These are phyloP conservation scores for Eupristina koningsbergeri DNA, from an alignment of 1,140 invertebrate genomes.

Conservation along the genomic window DNA sequence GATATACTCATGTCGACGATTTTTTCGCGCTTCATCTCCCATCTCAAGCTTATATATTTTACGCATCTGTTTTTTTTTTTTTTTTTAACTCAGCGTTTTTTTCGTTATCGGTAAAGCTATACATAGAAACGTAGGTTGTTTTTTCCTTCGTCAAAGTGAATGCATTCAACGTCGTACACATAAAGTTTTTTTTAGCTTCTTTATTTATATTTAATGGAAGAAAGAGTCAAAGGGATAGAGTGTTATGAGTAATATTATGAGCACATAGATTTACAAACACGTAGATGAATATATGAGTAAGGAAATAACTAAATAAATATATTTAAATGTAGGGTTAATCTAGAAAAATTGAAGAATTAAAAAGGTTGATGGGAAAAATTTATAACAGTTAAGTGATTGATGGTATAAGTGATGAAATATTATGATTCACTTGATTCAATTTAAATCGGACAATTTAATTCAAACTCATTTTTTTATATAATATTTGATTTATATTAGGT, in stretches of 20 bases:
- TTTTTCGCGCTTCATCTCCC: slow-evolving; percentile 28
- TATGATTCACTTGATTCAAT: background rate
- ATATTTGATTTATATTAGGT: background rate
- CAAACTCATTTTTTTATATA: background rate
- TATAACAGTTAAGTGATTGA: background rate
- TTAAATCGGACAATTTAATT: background rate
- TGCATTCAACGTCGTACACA: background rate
- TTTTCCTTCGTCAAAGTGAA: slow-evolving; percentile 17
- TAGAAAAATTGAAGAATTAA: background rate
- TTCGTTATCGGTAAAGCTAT: background rate
- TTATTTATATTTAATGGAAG: slow-evolving; percentile 11
- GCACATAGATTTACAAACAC: background rate
- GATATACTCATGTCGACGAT: background rate
- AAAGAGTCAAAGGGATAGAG: background rate
- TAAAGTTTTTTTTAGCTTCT: background rate
- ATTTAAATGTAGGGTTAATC: background rate
- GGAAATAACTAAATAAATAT: background rate
- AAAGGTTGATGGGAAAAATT: background rate
- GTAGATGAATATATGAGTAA: background rate
- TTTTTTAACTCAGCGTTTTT: background rate
- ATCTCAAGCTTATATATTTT: slow-evolving; percentile 26
- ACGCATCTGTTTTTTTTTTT: background rate
- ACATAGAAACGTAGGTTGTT: background rate
- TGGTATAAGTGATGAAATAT: background rate
- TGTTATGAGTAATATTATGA: no score